These are phyloP conservation scores for Pentalonia nigronervosa DNA, from an alignment of 1,140 invertebrate species.

Conservation along the genomic window DNA sequence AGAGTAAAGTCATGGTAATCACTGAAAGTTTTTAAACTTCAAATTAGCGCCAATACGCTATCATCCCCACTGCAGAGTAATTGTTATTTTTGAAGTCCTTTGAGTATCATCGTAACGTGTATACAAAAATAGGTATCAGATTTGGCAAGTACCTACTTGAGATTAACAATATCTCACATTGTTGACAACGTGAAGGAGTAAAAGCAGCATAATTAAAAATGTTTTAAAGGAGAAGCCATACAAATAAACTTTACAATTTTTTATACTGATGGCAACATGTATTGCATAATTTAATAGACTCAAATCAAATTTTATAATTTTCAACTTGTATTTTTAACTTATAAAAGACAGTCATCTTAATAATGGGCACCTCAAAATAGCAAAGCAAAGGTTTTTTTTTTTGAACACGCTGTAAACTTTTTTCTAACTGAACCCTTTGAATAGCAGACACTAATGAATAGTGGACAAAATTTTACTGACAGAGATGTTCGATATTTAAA, in stretches of 20 bases:
- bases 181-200: neutral
- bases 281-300: neutral
- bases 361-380: too few species aligned
- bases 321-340: too few species aligned
- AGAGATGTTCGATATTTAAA: neutral
- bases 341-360: too few species aligned
- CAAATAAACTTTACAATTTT: neutral
- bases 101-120: neutral
- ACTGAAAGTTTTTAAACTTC: neutral
- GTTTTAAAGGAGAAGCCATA: neutral
- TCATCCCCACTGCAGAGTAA: neutral
- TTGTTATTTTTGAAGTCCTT: neutral
- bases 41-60: neutral
- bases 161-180: neutral
- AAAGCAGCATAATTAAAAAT: neutral
- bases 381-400: too few species aligned
- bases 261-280: neutral
- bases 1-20: neutral
- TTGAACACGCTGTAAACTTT: too few species aligned
- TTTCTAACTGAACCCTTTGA: neutral
- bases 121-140: neutral
- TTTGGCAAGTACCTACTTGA: neutral
- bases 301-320: neutral
- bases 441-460: too few species aligned
- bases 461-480: too few species aligned